A percentile compares a stretch with the other conserved stretches of the same genome.
phyloP scores from a whole-genome alignment of 2,113 vertebrate species.

The Anarhynchus alexandrinus region DNA sequence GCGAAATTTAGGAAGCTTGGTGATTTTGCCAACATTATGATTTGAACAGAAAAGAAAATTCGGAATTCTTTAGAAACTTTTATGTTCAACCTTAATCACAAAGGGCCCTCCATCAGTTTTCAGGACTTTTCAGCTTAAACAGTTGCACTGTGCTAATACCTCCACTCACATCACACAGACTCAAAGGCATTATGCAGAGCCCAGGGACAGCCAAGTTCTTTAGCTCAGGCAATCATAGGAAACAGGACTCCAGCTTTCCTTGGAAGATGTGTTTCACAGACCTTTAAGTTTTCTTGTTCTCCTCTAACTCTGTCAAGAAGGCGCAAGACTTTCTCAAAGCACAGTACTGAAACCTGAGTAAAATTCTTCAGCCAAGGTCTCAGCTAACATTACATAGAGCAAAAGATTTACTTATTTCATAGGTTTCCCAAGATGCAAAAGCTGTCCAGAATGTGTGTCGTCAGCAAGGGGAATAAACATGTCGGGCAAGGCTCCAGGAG shows the following conservation, averaged over 20 bases:
- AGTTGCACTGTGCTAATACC: background rate
- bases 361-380: background rate
- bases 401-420: background rate
- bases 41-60: background rate
- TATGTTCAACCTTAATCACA: background rate
- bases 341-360: background rate
- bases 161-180: background rate
- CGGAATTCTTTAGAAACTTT: background rate
- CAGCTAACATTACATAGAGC: fast-evolving
- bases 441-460: background rate
- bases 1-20: background rate
- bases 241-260: background rate
- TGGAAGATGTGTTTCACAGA: background rate
- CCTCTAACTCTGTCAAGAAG: background rate
- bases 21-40: background rate
- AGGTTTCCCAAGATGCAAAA: background rate
- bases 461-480: background rate
- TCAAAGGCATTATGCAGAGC: background rate
- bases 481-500: background rate
- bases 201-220: background rate
- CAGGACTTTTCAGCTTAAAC: background rate
- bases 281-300: background rate
- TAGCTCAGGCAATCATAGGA: background rate
- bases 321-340: background rate
- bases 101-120: background rate